These are phyloP conservation scores for Alsophila aescularia DNA, from an alignment of 2,888 invertebrate genomes.

Conservation along the genomic window DNA sequence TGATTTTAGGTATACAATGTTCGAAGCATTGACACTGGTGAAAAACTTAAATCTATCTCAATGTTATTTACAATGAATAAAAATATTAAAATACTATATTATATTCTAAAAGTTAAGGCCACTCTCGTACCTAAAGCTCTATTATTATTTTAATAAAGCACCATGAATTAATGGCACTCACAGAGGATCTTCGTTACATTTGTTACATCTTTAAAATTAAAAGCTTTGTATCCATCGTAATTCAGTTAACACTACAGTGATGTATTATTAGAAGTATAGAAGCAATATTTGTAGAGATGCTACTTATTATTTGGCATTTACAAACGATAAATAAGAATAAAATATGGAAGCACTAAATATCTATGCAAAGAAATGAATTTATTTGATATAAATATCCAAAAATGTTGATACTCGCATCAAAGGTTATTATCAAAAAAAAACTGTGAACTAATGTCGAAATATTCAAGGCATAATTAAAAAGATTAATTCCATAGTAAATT, in stretches of 20 bases:
- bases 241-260: slow-evolving; percentile 47
- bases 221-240: slow-evolving; percentile 47
- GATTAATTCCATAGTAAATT: slow-evolving; percentile 7
- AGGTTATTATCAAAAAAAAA: background rate
- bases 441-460: slow-evolving; percentile 22
- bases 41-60: slow-evolving; percentile 50
- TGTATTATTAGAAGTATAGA: slow-evolving; percentile 45
- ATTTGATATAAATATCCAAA: slow-evolving; percentile 28
- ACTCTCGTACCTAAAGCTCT: slow-evolving; percentile 48
- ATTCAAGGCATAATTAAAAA: slow-evolving; percentile 39
- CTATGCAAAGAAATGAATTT: slow-evolving; percentile 43
- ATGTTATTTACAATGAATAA: slow-evolving; percentile 74
- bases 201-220: slow-evolving; percentile 19
- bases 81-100: slow-evolving; percentile 53
- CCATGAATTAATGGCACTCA: slow-evolving; percentile 54
- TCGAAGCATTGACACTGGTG: slow-evolving; percentile 49
- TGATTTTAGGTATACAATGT: slow-evolving; percentile 57
- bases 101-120: slow-evolving; percentile 64
- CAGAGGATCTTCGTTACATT: slow-evolving; percentile 39
- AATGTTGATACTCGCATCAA: background rate
- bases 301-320: slow-evolving; percentile 54
- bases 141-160: slow-evolving; percentile 56
- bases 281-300: slow-evolving; percentile 43
- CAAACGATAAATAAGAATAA: slow-evolving; percentile 44
- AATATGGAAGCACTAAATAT: slow-evolving; percentile 66